phyloP scores from a whole-genome alignment of 1,140 invertebrate species.

The Cheumatopsyche charites region DNA sequence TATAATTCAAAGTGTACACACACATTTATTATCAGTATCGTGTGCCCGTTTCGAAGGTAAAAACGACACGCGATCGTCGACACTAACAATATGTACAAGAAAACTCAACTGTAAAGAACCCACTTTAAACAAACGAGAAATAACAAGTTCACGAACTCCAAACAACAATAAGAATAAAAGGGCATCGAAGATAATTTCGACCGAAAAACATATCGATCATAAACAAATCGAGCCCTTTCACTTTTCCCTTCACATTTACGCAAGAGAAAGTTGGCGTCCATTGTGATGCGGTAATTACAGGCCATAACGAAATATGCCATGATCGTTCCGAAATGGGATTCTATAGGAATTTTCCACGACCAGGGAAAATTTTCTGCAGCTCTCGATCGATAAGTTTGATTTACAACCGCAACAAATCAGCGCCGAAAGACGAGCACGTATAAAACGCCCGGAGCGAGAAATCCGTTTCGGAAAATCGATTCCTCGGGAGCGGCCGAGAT shows the following conservation, averaged over 20 bases:
- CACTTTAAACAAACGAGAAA: background rate
- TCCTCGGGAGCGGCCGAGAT: conserved; percentile 25
- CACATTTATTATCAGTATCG: conserved; percentile 12
- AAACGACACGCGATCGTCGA: background rate
- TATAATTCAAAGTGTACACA: background rate
- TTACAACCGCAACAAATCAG: conserved; percentile 17
- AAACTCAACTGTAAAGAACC: background rate
- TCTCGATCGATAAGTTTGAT: background rate
- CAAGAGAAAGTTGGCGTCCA: conserved; percentile 15
- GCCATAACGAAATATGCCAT: background rate
- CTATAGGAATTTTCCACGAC: background rate
- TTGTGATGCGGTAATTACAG: conserved; percentile 1
- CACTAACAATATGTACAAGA: background rate
- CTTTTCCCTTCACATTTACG: conserved; percentile 23
- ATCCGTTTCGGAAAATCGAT: conserved; percentile 5
- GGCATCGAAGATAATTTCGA: no score
- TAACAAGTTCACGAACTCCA: background rate
- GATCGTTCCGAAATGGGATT: background rate
- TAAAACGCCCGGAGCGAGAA: no score
- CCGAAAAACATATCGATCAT: background rate
- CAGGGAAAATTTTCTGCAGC: no score
- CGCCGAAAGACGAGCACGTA: no score
- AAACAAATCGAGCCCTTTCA: background rate
- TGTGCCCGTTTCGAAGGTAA: conserved; percentile 3
- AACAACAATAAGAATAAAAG: no score